Evolutionary conservation across 92 coral and sea anemone species (phyloP), one percentile per base, ranked within the genome.

Genomic region (Actinernus sp.): DNA sequence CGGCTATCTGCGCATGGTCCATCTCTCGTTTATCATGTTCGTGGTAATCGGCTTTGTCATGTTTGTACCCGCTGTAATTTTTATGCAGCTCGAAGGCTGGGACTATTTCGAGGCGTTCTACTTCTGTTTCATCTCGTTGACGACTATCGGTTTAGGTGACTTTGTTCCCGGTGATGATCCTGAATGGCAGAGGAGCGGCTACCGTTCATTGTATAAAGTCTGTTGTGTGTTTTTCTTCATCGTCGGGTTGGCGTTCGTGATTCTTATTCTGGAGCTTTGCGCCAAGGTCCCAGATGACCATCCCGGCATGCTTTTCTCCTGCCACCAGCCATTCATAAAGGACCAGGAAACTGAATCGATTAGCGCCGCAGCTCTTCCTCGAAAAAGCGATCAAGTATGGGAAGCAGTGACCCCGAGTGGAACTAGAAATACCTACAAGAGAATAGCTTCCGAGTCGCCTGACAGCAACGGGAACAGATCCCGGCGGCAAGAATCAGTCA

Each of bases 251-350:
- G 79, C 99, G 1, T 95, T 95, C 77, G 73, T 95, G 31, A 91
- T 95, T 13, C 78, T 95, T 53, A 76, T 95, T 8, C 78, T 95
- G 22, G 99, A 95, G 56, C 88, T 95, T 57, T 95, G 99, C 48
- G 99, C 99, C 43, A 91, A 83, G 71, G 96, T 95, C 74, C 99
- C 99, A 81, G 97, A 91, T 60, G 99, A 95, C 73, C 99, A 95
- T 62, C 99, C 99, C 51, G 99, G 97, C 61, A 95, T 95, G 99
- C 90, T 95, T 22, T 95, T 95, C 86, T 84, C 92, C 60, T 95
- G 99, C 67, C 99, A 91, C 67, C 90, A 84, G 63, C 99, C 99
- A 30, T 84, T 91, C 61, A 55, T 95, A 21, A 74, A 70, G 41
- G 96, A 86, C 33, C 97, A 87, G 24, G 96, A 91, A 21, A 87